These are phyloP conservation scores for Hetaerina titia DNA, from an alignment of 2,888 invertebrate species.

Conservation along the genomic window DNA sequence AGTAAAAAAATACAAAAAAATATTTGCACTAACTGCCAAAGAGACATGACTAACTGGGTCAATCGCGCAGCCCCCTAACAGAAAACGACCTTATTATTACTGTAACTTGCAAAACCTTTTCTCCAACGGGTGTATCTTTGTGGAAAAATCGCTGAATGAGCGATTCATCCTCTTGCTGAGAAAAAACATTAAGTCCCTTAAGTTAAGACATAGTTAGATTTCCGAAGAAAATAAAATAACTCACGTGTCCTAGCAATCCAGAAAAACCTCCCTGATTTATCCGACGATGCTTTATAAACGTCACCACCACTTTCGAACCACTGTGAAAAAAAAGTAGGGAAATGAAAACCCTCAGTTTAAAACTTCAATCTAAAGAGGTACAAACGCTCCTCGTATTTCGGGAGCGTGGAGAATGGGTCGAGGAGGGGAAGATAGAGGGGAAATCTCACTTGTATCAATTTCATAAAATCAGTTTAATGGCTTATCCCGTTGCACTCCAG, in stretches of 20 bases:
- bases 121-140: not conserved
- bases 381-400: not conserved
- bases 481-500: not conserved
- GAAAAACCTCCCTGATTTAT: not conserved
- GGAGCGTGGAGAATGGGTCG: no score
- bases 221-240: not conserved
- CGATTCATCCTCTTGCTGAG: not conserved
- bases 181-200: not conserved
- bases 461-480: constrained; percentile 2
- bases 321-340: not conserved
- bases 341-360: not conserved
- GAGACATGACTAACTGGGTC: not conserved
- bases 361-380: not conserved
- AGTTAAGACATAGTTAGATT: not conserved
- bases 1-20: not conserved
- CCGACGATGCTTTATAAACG: not conserved
- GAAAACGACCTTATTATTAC: not conserved
- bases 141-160: not conserved
- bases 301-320: not conserved
- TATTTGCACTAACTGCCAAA: not conserved
- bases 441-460: not conserved
- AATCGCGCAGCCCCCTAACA: not conserved
- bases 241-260: not conserved
- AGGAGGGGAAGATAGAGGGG: not conserved
- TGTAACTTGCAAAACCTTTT: not conserved